Conservation (phyloP, 1,140 invertebrate species). For the Propsilocerus akamusi region DNA sequence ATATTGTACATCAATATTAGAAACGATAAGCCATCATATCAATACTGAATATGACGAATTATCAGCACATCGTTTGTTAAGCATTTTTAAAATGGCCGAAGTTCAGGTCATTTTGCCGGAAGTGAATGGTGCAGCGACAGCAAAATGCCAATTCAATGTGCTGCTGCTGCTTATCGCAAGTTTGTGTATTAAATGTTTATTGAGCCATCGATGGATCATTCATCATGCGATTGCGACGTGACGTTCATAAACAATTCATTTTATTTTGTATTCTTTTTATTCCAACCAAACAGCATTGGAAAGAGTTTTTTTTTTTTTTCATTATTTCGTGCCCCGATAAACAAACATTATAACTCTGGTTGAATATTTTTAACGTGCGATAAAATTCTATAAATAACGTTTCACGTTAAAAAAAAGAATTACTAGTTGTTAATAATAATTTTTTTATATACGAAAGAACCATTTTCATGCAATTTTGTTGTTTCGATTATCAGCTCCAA, state of each 20-base stretch:
- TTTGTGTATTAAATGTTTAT: neutral
- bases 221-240: neutral
- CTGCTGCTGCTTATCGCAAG: neutral
- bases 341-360: neutral
- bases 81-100: constrained; percentile 82
- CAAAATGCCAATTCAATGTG: constrained; percentile 1
- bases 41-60: constrained; percentile 67
- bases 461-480: too few species aligned
- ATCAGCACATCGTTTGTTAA: constrained; percentile 64
- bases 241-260: neutral
- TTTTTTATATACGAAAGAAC: too few species aligned
- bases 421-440: too few species aligned
- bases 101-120: constrained; percentile 49
- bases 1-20: constrained; percentile 59
- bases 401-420: too few species aligned
- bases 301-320: neutral
- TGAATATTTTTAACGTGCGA: too few species aligned
- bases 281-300: neutral
- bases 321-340: neutral
- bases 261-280: neutral
- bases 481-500: too few species aligned
- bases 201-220: neutral
- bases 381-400: too few species aligned
- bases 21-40: constrained; percentile 62
- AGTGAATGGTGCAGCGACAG: constrained; percentile 14